Percentiles rank a stretch among this genome's conserved stretches.
phyloP scores from a whole-genome alignment of 92 coral and sea anemone genomes.

The Epizoanthus ramosus region DNA sequence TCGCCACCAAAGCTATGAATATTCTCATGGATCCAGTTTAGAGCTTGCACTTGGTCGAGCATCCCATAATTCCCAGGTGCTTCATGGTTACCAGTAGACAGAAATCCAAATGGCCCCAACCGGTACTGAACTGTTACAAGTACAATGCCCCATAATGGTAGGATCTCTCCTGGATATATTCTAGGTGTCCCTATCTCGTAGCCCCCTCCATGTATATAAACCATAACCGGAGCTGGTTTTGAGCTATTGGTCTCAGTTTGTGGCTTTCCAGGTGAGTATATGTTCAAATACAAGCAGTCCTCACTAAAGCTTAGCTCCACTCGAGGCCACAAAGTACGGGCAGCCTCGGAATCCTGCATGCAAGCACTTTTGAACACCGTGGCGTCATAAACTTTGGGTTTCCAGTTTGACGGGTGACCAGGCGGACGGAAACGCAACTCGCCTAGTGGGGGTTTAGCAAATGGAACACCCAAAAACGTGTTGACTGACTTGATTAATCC shows the following conservation, averaged over 20 bases:
- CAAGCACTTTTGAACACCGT: constrained; percentile 67
- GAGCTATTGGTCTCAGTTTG: constrained; percentile 7
- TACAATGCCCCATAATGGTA: constrained; percentile 68
- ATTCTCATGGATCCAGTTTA: constrained; percentile 83
- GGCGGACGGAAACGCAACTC: constrained; percentile 74
- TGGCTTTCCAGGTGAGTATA: constrained; percentile 58
- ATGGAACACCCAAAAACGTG: constrained; percentile 83
- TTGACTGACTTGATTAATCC: constrained; percentile 60
- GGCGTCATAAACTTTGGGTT: constrained; percentile 62
- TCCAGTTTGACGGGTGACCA: constrained; percentile 52
- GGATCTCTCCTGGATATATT: constrained; percentile 68
- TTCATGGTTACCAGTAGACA: constrained; percentile 64
- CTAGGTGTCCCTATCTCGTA: constrained; percentile 68
- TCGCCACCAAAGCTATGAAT: constrained; percentile 84
- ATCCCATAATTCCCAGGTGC: constrained; percentile 81
- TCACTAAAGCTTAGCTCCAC: constrained; percentile 65
- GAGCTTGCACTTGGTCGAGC: constrained; percentile 85
- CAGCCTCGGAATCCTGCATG: constrained; percentile 55
- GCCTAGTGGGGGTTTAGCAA: constrained; percentile 74
- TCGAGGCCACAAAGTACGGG: constrained; percentile 61
- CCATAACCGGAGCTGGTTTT: constrained; percentile 60
- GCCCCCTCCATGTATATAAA: constrained; percentile 85
- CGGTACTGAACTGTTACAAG: constrained; percentile 81
- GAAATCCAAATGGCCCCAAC: constrained; percentile 78
- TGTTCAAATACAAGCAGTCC: constrained; percentile 76